Percentiles rank a stretch among this genome's conserved stretches.
Evolutionary conservation across 2,888 invertebrate genomes (phyloP).

Genomic region (Parthenolecanium corni): DNA sequence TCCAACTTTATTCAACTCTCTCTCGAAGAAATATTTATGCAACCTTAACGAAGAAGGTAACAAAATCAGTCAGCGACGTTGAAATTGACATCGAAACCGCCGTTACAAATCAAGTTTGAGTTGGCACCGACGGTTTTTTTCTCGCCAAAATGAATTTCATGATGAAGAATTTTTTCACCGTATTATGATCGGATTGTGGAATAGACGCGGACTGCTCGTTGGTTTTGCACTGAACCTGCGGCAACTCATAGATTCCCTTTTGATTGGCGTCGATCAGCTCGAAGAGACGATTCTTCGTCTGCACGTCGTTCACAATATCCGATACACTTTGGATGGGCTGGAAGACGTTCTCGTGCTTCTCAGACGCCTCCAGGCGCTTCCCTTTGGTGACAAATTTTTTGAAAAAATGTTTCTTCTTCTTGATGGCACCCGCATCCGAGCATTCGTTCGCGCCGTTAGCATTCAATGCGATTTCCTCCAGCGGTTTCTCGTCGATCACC

Average conservation of each 20-base stretch:
- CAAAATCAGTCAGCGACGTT: too few species aligned
- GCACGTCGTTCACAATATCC: neutral
- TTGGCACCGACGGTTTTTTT: neutral
- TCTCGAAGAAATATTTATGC: too few species aligned
- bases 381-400: too few species aligned
- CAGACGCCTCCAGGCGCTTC: too few species aligned
- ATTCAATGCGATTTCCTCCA: too few species aligned
- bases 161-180: neutral
- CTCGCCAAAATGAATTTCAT: neutral
- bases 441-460: too few species aligned
- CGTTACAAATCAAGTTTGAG: neutral
- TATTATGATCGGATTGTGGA: neutral
- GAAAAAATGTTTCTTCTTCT: too few species aligned
- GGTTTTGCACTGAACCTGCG: neutral
- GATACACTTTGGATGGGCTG: neutral
- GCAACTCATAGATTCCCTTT: neutral
- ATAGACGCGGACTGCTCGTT: neutral
- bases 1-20: too few species aligned
- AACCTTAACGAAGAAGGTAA: too few species aligned
- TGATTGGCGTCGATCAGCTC: neutral
- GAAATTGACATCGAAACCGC: neutral
- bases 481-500: too few species aligned
- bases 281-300: neutral
- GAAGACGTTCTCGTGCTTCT: neutral
- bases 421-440: too few species aligned